Conservation (phyloP, 1,140 invertebrate species). For the Pogonomyrmex californicus region DNA sequence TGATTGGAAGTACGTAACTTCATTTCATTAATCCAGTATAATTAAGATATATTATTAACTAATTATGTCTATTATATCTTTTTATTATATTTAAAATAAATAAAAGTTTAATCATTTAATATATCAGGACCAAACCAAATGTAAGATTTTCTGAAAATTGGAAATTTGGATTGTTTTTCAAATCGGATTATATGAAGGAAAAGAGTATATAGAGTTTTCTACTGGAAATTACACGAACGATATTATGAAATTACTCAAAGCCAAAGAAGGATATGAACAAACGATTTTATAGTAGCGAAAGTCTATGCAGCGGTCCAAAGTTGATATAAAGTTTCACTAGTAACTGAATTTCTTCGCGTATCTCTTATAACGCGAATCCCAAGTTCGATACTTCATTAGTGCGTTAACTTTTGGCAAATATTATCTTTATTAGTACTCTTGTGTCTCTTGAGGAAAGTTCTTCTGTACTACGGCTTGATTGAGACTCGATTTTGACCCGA, state of each 20-base stretch:
- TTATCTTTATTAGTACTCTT: constrained; percentile 56
- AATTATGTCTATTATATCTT: background rate
- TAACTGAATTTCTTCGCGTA: constrained; percentile 40
- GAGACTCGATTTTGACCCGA: constrained; percentile 17
- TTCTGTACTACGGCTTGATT: constrained; percentile 34
- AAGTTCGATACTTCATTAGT: constrained; percentile 47
- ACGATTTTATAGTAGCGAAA: background rate
- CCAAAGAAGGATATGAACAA: constrained; percentile 4
- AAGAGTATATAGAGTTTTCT: background rate
- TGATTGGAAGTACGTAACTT: background rate
- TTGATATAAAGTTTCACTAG: constrained; percentile 33
- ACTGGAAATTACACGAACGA: background rate
- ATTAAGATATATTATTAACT: background rate
- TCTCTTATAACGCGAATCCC: constrained; percentile 37
- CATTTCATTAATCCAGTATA: background rate
- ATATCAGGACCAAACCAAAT: background rate
- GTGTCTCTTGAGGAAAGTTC: constrained; percentile 35
- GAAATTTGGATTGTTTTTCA: background rate
- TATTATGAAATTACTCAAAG: constrained; percentile 36
- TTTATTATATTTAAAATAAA: background rate
- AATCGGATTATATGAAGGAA: background rate
- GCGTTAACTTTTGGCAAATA: constrained; percentile 47
- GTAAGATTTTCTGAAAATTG: background rate
- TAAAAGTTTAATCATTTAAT: background rate
- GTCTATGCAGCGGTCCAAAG: constrained; percentile 4